phyloP scores from a whole-genome alignment of 2,113 vertebrate species.

The Rhinogobius similis region DNA sequence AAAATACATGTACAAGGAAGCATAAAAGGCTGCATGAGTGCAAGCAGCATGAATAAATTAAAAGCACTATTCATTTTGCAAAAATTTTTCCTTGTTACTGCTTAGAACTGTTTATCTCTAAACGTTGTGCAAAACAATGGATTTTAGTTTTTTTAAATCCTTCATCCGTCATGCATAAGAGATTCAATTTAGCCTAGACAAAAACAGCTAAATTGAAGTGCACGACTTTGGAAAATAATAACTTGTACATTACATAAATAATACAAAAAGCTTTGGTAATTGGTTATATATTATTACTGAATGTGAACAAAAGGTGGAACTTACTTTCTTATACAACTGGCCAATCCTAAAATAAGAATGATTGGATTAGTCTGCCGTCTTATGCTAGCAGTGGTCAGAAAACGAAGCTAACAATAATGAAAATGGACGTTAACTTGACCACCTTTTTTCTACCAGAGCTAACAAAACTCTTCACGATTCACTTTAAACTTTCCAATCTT shows the following conservation, averaged over 20 bases:
- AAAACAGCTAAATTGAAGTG: not conserved
- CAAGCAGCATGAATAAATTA: not conserved
- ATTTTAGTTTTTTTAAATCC: not conserved
- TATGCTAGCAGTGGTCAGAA: not conserved
- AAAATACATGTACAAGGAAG: not conserved
- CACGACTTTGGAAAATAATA: not conserved
- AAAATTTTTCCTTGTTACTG: not conserved
- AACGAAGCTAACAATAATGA: no score
- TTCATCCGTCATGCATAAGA: not conserved
- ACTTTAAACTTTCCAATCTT: not conserved
- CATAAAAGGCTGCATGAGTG: not conserved
- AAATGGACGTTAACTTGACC: no score
- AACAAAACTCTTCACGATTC: not conserved
- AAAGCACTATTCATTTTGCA: conserved; percentile 1
- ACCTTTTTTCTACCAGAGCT: no score
- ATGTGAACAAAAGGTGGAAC: no score
- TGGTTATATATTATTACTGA: no score
- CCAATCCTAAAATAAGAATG: no score
- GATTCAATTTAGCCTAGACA: conserved; percentile 1
- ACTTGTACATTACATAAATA: no score
- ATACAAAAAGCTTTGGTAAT: no score
- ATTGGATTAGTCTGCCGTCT: not conserved
- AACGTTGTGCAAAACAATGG: not conserved
- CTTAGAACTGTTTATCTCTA: not conserved
- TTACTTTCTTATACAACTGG: not conserved